A percentile compares a stretch with the other conserved stretches of the same genome.
Evolutionary conservation across 2,797 vertebrate species (phyloP).

Genomic region (Syncerus caffer): DNA sequence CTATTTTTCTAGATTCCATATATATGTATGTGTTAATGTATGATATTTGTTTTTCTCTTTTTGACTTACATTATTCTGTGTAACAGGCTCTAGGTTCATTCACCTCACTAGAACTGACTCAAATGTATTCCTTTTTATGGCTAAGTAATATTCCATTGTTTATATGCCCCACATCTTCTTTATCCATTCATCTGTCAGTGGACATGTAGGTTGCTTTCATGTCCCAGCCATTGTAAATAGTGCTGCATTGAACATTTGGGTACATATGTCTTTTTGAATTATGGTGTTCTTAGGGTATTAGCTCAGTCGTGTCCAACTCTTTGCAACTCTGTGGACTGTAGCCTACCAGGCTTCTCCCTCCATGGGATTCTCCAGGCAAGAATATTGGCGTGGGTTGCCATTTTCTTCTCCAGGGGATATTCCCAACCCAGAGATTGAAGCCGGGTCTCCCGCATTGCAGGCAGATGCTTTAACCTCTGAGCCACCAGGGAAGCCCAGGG

Average conservation of each 20-base stretch:
- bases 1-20: background rate
- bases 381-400: no score
- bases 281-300: background rate
- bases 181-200: background rate
- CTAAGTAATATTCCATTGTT: background rate
- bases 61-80: background rate
- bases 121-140: background rate
- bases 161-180: background rate
- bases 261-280: background rate
- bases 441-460: no score
- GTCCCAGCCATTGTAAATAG: background rate
- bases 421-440: no score
- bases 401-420: no score
- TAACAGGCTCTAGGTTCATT: background rate
- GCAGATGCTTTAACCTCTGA: no score
- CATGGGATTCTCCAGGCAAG: no score
- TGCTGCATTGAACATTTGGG: background rate
- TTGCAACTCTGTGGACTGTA: no score
- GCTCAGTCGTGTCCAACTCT: no score
- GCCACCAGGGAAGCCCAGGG: no score
- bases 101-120: background rate
- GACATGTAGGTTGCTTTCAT: background rate
- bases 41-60: background rate
- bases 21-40: background rate
- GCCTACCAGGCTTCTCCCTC: no score